Conservation (phyloP, 2,888 invertebrate genomes). For the Latrodectus elegans region DNA sequence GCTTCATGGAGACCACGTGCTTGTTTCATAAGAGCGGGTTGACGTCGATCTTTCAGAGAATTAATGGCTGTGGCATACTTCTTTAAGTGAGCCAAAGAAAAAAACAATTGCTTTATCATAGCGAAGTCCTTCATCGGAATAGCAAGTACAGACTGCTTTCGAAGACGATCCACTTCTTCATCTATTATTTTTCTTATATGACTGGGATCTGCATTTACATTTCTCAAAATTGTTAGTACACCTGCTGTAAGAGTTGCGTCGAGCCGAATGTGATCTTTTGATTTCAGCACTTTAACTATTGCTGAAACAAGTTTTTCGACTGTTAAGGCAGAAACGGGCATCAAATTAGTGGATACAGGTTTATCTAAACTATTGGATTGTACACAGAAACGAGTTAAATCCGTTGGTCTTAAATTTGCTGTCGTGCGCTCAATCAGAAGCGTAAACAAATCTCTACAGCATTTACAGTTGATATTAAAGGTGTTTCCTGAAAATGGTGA, state of each 20-base stretch:
- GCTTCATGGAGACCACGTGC: not conserved
- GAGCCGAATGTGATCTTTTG: not conserved
- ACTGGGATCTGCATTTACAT: not conserved
- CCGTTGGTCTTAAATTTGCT: not conserved
- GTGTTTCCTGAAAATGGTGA: not conserved
- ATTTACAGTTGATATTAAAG: not conserved
- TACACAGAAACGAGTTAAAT: not conserved
- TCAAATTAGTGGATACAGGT: not conserved
- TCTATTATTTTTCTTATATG: not conserved
- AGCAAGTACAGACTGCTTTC: not conserved
- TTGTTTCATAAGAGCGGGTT: constrained; percentile 4
- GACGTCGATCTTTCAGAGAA: not conserved
- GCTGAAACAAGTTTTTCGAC: not conserved
- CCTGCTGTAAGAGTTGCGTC: not conserved
- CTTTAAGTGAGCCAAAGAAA: constrained; percentile 8
- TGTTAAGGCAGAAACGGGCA: not conserved
- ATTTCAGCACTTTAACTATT: not conserved
- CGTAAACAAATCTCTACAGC: not conserved
- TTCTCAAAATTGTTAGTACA: not conserved
- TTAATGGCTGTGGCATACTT: not conserved
- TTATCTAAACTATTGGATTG: not conserved
- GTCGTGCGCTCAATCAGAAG: not conserved
- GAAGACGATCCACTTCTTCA: not conserved
- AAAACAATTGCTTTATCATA: constrained; percentile 19
- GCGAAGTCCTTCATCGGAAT: constrained; percentile 19